Base-by-base conservation (phyloP, 2,888 invertebrate genomes). In the Polyommatus icarus region DNA sequence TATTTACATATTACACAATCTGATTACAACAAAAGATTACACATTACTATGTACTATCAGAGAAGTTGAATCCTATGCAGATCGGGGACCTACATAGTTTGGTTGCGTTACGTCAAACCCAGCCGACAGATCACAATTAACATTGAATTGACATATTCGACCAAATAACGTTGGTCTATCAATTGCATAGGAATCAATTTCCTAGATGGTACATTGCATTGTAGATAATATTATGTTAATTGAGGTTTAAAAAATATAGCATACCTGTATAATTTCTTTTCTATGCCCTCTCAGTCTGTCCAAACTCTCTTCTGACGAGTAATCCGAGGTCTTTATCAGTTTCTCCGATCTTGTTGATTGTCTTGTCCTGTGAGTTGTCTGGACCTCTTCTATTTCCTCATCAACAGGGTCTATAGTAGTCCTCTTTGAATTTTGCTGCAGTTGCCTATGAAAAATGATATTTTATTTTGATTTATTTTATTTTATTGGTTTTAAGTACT, bases 261-360 rank as follows among this genome's bases (percentile, higher is more conserved):
- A 82, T 86, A 94, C 94, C 91, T 94, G 93, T 76, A 88, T 87
- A 59, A 90, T 88, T 81, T 94, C 94, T 79, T 91, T 93, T 15
- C 85, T 79, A 77, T 87, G 84, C 18, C 87, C 89, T 78, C 83
- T 88, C 61, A 89, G 81, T 79, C 90, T 83, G 78, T 93, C 93
- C 76, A 90, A 83, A 82, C 90, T 92, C 78, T 93, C 93, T 75
- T 92, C 91, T 0, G 93, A 91, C 0, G 96, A 96, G 87, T 96
- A 96, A 85, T 96, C 96, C 0, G 96, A 96, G 67, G 95, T 94
- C 86, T 94, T 92, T 81, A 91, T 82, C 78, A 87, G 88, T 61
- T 88, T 87, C 57, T 91, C 88, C 3, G 80, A 82, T 81, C 87
- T 90, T 36, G 85, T 85, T 1, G 90, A 87, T 18, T 85, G 87